Evolutionary conservation across 2,113 vertebrate species (phyloP).

Genomic region (Ondatra zibethicus): DNA sequence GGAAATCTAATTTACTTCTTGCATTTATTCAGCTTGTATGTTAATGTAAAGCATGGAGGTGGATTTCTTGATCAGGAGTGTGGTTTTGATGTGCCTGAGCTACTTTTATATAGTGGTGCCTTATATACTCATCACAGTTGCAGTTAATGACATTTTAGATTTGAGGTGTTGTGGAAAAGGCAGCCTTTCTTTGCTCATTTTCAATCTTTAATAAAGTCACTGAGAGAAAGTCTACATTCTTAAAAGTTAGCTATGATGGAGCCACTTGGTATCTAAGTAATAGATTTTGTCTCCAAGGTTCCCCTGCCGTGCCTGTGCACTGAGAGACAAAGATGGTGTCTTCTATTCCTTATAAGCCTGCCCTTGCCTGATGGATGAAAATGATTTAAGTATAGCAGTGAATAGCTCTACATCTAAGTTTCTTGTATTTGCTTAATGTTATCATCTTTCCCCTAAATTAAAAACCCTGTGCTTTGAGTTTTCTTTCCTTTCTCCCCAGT

Average conservation of each 20-base stretch:
- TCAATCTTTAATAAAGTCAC: slow-evolving; percentile 6
- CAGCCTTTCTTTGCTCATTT: neutral
- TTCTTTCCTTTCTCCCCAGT: neutral
- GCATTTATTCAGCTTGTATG: slow-evolving; percentile 64
- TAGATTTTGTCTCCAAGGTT: neutral
- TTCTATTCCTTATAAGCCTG: neutral
- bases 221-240: slow-evolving; percentile 4
- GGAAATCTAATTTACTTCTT: slow-evolving; percentile 73
- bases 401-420: neutral
- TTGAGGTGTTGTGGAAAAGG: slow-evolving; percentile 22
- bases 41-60: slow-evolving; percentile 64
- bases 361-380: neutral
- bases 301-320: neutral
- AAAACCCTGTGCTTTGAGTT: neutral
- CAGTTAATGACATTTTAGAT: slow-evolving; percentile 9
- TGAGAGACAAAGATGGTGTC: neutral
- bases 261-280: neutral
- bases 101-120: slow-evolving; percentile 4
- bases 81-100: slow-evolving; percentile 58
- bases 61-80: slow-evolving; percentile 55
- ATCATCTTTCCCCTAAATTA: neutral
- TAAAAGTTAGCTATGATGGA: neutral
- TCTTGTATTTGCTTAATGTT: neutral
- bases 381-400: neutral
- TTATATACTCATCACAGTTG: slow-evolving; percentile 18